Conservation (phyloP, 2,888 invertebrate species). For the Melipona beecheii region DNA sequence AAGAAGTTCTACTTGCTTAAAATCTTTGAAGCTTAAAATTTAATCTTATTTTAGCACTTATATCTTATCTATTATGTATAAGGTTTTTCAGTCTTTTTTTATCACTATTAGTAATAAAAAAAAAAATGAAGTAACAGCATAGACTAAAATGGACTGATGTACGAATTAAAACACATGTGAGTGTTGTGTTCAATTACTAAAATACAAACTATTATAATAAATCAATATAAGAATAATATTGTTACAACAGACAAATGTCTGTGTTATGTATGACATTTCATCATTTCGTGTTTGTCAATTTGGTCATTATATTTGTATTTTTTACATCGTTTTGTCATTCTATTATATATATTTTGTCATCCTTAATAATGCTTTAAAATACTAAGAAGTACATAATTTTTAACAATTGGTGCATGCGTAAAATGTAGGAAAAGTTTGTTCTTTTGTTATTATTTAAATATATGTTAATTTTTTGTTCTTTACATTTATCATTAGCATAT, state of each 20-base stretch:
- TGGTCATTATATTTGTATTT: slow-evolving; percentile 19
- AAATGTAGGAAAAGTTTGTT: slow-evolving; percentile 3
- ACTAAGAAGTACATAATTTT: slow-evolving; percentile 2
- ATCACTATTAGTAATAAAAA: neutral
- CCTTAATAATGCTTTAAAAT: slow-evolving; percentile 5
- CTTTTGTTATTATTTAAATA: slow-evolving; percentile 6
- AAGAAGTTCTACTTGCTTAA: neutral
- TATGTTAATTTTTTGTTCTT: neutral
- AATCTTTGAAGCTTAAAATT: slow-evolving; percentile 6
- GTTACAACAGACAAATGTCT: slow-evolving; percentile 24
- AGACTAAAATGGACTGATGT: slow-evolving; percentile 15
- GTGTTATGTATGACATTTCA: slow-evolving; percentile 5
- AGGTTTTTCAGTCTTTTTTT: neutral
- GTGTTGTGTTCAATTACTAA: slow-evolving; percentile 32
- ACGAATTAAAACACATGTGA: slow-evolving; percentile 25
- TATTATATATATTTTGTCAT: neutral
- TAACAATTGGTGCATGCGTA: neutral
- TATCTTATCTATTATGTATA: neutral
- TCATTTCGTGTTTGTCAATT: slow-evolving; percentile 12
- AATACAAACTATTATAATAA: slow-evolving; percentile 6
- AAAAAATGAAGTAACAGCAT: neutral
- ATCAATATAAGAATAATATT: slow-evolving; percentile 22
- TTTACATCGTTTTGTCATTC: slow-evolving; percentile 3
- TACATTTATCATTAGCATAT: neutral
- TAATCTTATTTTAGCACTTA: slow-evolving; percentile 14